Base-by-base conservation (phyloP, 2,113 vertebrate genomes). In the Puntigrus tetrazona region DNA sequence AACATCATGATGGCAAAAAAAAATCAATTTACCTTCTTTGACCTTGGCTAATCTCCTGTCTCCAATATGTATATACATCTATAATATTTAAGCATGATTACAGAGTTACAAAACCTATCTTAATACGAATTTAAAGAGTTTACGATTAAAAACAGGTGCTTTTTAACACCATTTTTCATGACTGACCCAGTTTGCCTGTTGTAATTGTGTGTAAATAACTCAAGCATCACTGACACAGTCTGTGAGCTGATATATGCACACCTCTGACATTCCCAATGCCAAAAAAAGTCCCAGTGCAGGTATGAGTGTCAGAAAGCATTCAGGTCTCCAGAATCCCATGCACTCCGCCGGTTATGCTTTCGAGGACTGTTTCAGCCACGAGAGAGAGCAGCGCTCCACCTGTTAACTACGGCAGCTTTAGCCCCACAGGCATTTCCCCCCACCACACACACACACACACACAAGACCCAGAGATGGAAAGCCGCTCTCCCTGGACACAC, bases 401-500 rank as follows among this genome's bases (percentile, higher is more conserved):
- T 91, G 88, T 89, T 89, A 92, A 91, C 89, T 63, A 81, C 70
- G 61, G n/a, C 22, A 63, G 70, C 50, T 83, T 85, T 57, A 69
- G n/a, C 57, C 85, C 72, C 14, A 14, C 76, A 83, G 84, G 77
- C 76, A 72, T 73, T 69, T n/a, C 22, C 67, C 34, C 75, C 82
- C 27, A 45, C 34, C 22, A 78, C 77, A 10, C 55, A 79, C n/a
- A 20, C 18, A 80, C 22, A 78, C 77, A 10, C 55, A 79, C n/a
- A 20, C 18, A 80, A 78, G 76, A 69, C 55, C 76, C 45, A 86
- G 74, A 83, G 67, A 74, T 20, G 47, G 59, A 20, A 45, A 47
- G 52, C 45, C 31, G 78, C 82, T 86, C 85, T 88, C 87, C 89
- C 78, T 86, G 87, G 81, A 83, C 88, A 43, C 88, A 85, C 84